Percentiles rank a stretch among this genome's conserved stretches.
phyloP scores from a whole-genome alignment of 1,140 invertebrate genomes.

The Psilanteris sp. region DNA sequence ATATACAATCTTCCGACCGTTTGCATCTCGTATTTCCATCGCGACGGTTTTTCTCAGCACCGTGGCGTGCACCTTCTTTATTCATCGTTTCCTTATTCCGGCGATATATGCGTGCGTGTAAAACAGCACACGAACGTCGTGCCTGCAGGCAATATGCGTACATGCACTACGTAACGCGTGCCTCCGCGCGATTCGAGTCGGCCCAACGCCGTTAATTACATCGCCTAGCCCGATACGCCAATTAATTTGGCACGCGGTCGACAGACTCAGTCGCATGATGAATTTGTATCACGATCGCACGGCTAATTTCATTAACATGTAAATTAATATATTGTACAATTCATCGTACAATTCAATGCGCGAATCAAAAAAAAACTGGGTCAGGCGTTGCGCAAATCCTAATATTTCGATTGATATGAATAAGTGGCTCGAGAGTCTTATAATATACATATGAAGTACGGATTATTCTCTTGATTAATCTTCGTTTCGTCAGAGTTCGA shows the following conservation, averaged over 20 bases:
- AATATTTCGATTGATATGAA: slow-evolving; percentile 18
- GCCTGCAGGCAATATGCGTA: slow-evolving; percentile 9
- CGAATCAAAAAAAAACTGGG: slow-evolving; percentile 14
- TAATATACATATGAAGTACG: neutral
- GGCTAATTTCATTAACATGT: slow-evolving; percentile 24
- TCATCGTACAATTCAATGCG: slow-evolving; percentile 5
- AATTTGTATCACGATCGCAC: slow-evolving; percentile 19
- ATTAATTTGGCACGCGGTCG: slow-evolving; percentile 51
- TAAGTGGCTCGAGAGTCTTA: neutral
- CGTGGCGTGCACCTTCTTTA: too few species aligned
- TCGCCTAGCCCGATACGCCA: slow-evolving; percentile 47
- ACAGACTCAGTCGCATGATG: slow-evolving; percentile 25
- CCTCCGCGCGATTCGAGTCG: slow-evolving; percentile 39
- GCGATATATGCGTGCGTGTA: slow-evolving; percentile 28
- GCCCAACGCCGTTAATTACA: slow-evolving; percentile 48
- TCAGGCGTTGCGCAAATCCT: slow-evolving; percentile 13
- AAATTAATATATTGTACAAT: slow-evolving; percentile 29
- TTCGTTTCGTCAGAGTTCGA: slow-evolving; percentile 1
- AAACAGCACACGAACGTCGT: slow-evolving; percentile 25
- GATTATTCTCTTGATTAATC: slow-evolving; percentile 1
- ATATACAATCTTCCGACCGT: too few species aligned
- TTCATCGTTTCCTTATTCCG: slow-evolving; percentile 49
- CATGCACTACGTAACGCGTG: slow-evolving; percentile 36
- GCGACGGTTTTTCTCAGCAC: too few species aligned
- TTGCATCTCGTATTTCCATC: too few species aligned